Evolutionary conservation across 2,888 invertebrate species (phyloP), one percentile per base, ranked within the genome.

Genomic region (Eutolmus rufibarbis): DNA sequence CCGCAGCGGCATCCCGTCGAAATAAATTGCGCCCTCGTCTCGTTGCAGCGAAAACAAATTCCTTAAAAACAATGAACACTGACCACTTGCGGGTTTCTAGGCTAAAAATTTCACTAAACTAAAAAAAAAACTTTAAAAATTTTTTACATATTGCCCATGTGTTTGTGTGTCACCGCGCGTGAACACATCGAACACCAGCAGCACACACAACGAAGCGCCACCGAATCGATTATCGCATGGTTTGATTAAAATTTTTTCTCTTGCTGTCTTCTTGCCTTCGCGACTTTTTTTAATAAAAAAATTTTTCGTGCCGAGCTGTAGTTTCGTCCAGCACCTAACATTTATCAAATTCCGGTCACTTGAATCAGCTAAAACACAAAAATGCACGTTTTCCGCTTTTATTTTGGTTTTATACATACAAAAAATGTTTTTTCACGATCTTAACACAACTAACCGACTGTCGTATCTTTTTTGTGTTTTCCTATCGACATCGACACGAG

Each of bases 141-240:
- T 43, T 85, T 89, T 89, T 89, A 89, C 88, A 89, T 89, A 89
- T 89, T 89, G 87, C 81, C 82, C 37, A 87, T 88, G 89, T 89
- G 89, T 89, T 89, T 89, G 89, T 89, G 89, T 89, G 89, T 89
- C 89, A 89, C 89, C 89, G 89, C 89, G 89, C 89, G 89, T 89
- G 89, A 88, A 89, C 89, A 86, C 79, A 84, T 77, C 43, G 51
- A 85, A 43, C 85, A 85, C 23, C n/a, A 19, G 16, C 14, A 74
- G n/a, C 87, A 86, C 86, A 88, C 88, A 86, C 57, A 40, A 31
- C 23, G 78, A 87, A 23, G 74, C 74, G 51, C 86, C 87, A 82
- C 82, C 77, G 86, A 88, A 84, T 89, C 89, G 89, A 89, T 89
- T 89, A 89, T 89, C 89, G 89, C 89, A 89, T 89, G 89, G 89